These are phyloP conservation scores for Montipora efflorescens DNA, from an alignment of 64 coral and sea anemone genomes.

Conservation along the genomic window DNA sequence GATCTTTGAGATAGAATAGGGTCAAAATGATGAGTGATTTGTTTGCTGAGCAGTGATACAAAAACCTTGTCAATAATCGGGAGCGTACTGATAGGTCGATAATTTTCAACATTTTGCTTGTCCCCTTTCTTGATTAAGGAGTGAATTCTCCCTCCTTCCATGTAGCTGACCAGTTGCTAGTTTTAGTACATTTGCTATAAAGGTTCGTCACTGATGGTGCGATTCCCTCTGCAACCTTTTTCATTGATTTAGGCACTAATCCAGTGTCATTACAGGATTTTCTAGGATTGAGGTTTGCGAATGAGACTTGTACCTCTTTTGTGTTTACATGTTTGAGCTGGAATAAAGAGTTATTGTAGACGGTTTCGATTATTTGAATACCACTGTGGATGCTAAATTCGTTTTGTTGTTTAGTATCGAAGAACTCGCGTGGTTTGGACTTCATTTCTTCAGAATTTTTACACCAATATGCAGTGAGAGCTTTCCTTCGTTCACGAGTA, in stretches of 20 bases:
- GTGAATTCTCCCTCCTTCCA: too few relatives aligned
- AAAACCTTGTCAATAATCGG: constrained; percentile 22
- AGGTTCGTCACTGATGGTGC: constrained; percentile 50
- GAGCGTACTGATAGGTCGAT: constrained; percentile 38
- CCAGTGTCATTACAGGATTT: constrained; percentile 38
- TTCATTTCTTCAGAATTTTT: not conserved
- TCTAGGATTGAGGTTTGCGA: constrained; percentile 2
- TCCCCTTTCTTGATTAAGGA: constrained; percentile 33
- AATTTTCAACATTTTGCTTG: constrained; percentile 15
- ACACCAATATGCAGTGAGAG: not conserved
- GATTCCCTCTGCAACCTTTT: constrained; percentile 52
- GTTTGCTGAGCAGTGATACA: not conserved
- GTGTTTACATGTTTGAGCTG: constrained; percentile 31
- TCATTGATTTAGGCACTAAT: constrained; percentile 10
- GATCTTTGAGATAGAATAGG: not conserved
- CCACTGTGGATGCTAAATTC: constrained; percentile 30
- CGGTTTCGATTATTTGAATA: constrained; percentile 28
- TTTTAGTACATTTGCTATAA: constrained; percentile 6
- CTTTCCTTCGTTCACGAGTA: constrained; percentile 14
- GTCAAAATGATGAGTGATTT: not conserved
- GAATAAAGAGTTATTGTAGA: constrained; percentile 37
- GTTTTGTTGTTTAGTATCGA: constrained; percentile 10
- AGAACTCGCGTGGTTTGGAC: not conserved
- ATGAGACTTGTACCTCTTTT: constrained; percentile 35
- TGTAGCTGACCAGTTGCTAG: too few relatives aligned